Conservation (phyloP, 2,888 invertebrate species). For the Pristionchus arcanus region DNA sequence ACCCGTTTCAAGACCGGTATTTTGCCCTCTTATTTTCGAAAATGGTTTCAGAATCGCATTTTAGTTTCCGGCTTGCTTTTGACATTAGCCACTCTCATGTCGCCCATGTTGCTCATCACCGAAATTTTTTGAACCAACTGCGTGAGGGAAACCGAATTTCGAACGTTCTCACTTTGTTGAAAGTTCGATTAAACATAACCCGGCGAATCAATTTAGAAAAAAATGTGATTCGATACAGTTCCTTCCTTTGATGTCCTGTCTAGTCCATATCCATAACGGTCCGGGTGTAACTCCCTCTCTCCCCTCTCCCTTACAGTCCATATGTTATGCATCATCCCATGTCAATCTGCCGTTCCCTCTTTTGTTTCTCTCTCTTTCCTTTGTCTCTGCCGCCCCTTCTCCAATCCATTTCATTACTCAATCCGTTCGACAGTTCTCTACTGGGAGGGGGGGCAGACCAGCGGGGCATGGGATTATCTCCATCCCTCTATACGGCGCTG, state of each 20-base stretch:
- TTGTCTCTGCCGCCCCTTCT: constrained; percentile 19
- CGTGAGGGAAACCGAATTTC: no score
- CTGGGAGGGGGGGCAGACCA: neutral
- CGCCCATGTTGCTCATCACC: neutral
- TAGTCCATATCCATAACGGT: neutral
- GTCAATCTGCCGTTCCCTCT: constrained; percentile 7
- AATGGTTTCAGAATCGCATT: neutral
- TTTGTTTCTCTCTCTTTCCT: constrained; percentile 7
- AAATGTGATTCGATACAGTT: neutral
- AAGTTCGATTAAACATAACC: neutral
- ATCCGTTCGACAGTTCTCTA: constrained; percentile 5
- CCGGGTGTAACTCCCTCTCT: neutral
- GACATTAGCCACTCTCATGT: neutral
- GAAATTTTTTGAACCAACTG: neutral
- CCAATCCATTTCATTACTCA: constrained; percentile 44
- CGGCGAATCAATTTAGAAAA: neutral
- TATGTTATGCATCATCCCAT: constrained; percentile 38
- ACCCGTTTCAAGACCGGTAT: constrained; percentile 9
- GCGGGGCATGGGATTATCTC: neutral
- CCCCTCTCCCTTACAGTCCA: constrained; percentile 9
- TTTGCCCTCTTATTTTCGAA: neutral
- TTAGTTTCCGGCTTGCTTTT: neutral
- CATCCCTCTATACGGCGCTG: neutral
- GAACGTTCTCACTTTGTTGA: no score
- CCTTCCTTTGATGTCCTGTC: neutral